Base-by-base conservation (phyloP, 2,888 invertebrate species). In the Megamerina dolium region DNA sequence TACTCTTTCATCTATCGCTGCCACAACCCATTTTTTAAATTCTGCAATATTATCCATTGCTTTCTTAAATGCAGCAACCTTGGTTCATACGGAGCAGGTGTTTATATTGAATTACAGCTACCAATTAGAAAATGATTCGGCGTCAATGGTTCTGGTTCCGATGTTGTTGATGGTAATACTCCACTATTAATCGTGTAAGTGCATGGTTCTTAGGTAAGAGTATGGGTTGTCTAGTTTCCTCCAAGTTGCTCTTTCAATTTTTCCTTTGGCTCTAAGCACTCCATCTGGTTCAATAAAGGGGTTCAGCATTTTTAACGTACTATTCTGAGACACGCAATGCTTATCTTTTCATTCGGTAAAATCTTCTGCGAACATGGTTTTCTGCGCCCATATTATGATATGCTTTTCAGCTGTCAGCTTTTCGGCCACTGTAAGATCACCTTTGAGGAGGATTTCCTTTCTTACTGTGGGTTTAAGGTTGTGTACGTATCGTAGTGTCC, bases 101-200 rank as follows among this genome's bases (percentile, higher is more conserved):
- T 37, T 18, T 37, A 32, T 4, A 26, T 37, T 9, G 37, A 32
- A 17, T 37, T 43, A 17, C 20, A 12, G 20, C 36, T 36, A n/a
- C 40, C 43, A 3, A 46, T 12, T 6, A 42, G 4, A 17, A 43
- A 43, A n/a, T 46, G 41, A 14, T 31, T 39, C 12, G 34, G 34
- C 3, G 37, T 36, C 10, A 41, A n/a, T 4, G 45, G 41, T 18
- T 41, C 38, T 2, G n/a, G n/a, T n/a, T n/a, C n/a, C n/a, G n/a
- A n/a, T n/a, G n/a, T n/a, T n/a, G n/a, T n/a, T n/a, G n/a, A n/a
- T n/a, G n/a, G n/a, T n/a, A n/a, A n/a, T n/a, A n/a, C n/a, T n/a
- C n/a, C n/a, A n/a, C n/a, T n/a, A n/a, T n/a, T n/a, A n/a, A n/a
- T n/a, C n/a, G n/a, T n/a, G n/a, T n/a, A n/a, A n/a, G n/a, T n/a